Conservation (phyloP, 1,140 invertebrate genomes). For the Orussus abietinus region DNA sequence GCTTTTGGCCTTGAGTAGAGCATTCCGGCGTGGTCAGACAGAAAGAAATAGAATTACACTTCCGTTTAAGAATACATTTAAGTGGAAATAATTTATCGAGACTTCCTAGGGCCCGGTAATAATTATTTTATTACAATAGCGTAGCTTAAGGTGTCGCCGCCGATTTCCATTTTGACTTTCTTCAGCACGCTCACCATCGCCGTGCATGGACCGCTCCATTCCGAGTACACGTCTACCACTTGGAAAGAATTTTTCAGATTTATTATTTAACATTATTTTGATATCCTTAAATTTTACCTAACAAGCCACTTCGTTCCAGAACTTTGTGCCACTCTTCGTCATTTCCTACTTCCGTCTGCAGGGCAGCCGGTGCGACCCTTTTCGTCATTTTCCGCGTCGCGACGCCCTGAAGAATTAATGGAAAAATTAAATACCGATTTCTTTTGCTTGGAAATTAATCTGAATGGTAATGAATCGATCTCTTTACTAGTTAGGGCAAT, state of each 20-base stretch:
- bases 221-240: constrained; percentile 90
- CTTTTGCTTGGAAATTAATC: background rate
- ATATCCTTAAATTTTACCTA: constrained; percentile 57
- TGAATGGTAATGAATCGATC: constrained; percentile 6
- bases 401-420: constrained; percentile 19
- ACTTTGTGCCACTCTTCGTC: constrained; percentile 87
- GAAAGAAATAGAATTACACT: too few species aligned
- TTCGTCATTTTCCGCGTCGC: constrained; percentile 55
- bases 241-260: constrained; percentile 12
- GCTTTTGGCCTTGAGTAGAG: constrained; percentile 78
- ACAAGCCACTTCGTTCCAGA: constrained; percentile 70
- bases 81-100: too few species aligned
- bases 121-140: constrained; percentile 63
- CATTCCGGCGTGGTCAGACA: background rate
- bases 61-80: too few species aligned
- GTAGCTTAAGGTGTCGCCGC: constrained; percentile 76
- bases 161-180: constrained; percentile 84
- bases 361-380: constrained; percentile 68
- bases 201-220: constrained; percentile 87
- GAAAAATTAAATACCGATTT: constrained; percentile 13
- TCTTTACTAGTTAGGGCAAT: background rate
- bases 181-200: constrained; percentile 84
- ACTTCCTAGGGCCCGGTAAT: too few species aligned
- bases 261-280: constrained; percentile 12
- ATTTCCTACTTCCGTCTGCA: constrained; percentile 76